Base-by-base conservation (phyloP, 1,140 invertebrate genomes). In the Aphis gossypii region DNA sequence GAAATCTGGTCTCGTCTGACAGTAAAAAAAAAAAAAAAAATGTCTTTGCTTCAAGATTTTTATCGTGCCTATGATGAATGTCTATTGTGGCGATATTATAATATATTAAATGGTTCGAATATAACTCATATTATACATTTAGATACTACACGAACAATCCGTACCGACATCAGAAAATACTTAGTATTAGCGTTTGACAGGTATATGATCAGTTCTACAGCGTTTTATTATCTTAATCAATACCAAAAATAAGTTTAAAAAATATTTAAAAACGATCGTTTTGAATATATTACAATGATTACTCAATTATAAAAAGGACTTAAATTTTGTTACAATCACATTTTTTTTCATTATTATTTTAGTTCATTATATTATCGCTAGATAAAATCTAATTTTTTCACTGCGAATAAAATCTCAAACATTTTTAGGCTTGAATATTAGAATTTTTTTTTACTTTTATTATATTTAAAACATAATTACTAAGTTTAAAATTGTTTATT, bases 1-100 rank as follows among this genome's bases (percentile, higher is more conserved):
- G n/a, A 51, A 88, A 88, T 51, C 86, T n/a, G n/a, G 86, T 51
- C 46, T 88, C 86, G 86, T 88, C n/a, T 88, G 86, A 88, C 86
- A 30, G 60, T 68, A 68, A 68, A 60, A 41, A 41, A 41, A 41
- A 41, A 41, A 21, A 21, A 54, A 21, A 60, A 60, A 68, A 68
- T 68, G 30, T 68, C 60, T 14, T 30, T 5, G 30, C 30, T 68
- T 68, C 60, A 30, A n/a, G 60, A 68, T 68, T 68, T 68, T 68
- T 68, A 68, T 68, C 60, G 30, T 68, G 60, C 25, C 30, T 14
- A 68, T n/a, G 60, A 68, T 30, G 60, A 14, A 68, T 30, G 30
- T n/a, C 60, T 76, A n/a, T 76, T 76, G 60, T n/a, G 60, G n/a
- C n/a, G 14, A 68, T 14, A 68, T 68, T 68, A n/a, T n/a, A 14